Evolutionary conservation across 2,113 vertebrate genomes (phyloP).

Genomic region (Beaufortia kweichowensis): DNA sequence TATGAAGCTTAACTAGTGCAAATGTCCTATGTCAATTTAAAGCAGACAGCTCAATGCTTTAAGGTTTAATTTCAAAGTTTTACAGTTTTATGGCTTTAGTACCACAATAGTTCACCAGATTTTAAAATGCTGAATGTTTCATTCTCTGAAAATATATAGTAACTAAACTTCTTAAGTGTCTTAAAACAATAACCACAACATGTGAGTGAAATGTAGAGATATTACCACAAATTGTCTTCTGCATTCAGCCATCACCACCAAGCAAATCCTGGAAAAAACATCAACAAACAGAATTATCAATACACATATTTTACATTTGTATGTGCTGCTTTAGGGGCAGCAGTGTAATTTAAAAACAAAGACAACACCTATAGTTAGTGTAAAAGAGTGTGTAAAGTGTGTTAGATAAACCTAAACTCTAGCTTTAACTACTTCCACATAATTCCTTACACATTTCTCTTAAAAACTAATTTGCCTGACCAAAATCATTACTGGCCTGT

Average conservation of each 20-base stretch:
- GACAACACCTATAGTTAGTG: background rate
- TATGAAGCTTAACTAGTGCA: background rate
- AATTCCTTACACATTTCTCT: too few species aligned
- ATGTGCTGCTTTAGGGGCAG: background rate
- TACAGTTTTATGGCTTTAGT: constrained; percentile 9
- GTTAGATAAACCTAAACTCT: background rate
- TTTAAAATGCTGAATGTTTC: background rate
- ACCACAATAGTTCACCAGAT: constrained; percentile 16
- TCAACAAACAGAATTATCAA: background rate
- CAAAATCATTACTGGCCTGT: background rate
- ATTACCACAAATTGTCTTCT: constrained; percentile 6
- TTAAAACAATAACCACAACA: background rate
- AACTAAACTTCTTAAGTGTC: background rate
- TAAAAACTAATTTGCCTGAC: background rate
- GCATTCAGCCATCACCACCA: constrained; percentile 3
- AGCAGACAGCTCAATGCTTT: background rate
- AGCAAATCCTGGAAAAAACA: background rate
- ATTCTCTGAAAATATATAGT: background rate
- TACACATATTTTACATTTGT: background rate
- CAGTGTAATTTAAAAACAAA: background rate
- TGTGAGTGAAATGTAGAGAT: background rate
- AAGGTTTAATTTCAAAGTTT: background rate
- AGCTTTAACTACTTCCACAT: too few species aligned
- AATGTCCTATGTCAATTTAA: background rate
- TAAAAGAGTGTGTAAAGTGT: background rate